phyloP scores from a whole-genome alignment of 2,113 vertebrate species.

The Todiramphus saurophagus region DNA sequence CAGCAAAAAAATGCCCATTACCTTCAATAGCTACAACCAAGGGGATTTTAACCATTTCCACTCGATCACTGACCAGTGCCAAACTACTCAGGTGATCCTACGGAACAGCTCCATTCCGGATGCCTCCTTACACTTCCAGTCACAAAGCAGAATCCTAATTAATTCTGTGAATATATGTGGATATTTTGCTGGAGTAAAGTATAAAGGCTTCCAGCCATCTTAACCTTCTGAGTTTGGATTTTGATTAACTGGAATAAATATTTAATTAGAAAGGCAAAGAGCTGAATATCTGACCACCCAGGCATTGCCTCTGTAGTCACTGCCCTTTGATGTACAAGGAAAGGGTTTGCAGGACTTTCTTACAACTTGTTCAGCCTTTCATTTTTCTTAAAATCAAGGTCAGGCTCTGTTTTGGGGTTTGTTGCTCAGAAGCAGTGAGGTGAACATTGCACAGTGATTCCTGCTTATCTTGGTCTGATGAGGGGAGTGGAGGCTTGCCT shows the following conservation, averaged over 20 bases:
- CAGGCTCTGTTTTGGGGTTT: not conserved
- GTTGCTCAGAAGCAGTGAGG: accelerated
- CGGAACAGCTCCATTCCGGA: accelerated
- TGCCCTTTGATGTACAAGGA: not conserved
- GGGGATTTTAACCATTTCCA: not conserved
- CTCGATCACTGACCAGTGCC: not conserved
- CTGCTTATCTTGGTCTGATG: not conserved
- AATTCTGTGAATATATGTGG: not conserved
- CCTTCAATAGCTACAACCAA: not conserved
- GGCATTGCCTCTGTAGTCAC: not conserved
- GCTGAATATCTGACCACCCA: not conserved
- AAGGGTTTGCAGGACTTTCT: not conserved
- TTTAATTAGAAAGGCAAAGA: conserved; percentile 30
- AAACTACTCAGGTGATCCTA: not conserved
- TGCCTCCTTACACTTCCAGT: not conserved
- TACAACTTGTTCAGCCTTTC: not conserved
- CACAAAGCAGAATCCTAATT: not conserved
- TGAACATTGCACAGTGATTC: not conserved
- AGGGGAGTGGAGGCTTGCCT: not conserved
- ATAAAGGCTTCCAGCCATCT: not conserved
- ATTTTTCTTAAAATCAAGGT: not conserved
- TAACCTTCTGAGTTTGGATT: not conserved
- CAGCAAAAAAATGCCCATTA: not conserved
- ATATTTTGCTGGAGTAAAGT: not conserved
- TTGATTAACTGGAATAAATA: conserved; percentile 12